Evolutionary conservation across 2,888 invertebrate genomes (phyloP).

Genomic region (Microctonus aethiopoides): DNA sequence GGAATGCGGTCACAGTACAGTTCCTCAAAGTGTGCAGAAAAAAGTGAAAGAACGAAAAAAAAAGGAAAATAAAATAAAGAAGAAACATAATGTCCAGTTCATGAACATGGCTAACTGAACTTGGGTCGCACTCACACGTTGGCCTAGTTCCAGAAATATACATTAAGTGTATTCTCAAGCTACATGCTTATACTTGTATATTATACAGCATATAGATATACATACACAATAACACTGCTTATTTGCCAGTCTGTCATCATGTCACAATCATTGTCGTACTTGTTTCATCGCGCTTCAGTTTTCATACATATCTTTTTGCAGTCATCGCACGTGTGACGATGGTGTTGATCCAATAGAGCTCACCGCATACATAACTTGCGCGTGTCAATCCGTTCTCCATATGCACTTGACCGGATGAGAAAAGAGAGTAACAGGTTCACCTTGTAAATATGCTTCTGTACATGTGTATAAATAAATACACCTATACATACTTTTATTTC

Average conservation of each 20-base stretch:
- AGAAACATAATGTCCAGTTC: constrained; percentile 3
- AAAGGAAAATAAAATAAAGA: not conserved
- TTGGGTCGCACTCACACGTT: not conserved
- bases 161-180: not conserved
- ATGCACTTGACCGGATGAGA: constrained; percentile 14
- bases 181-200: too few species aligned
- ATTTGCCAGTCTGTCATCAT: not conserved
- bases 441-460: not conserved
- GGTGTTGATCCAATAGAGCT: not conserved
- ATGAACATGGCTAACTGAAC: constrained; percentile 15
- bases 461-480: not conserved
- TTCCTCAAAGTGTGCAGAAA: not conserved
- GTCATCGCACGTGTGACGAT: not conserved
- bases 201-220: too few species aligned
- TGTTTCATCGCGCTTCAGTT: not conserved
- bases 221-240: not conserved
- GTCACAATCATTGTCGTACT: not conserved
- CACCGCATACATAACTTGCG: not conserved
- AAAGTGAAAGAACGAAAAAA: not conserved
- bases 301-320: not conserved
- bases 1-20: not conserved
- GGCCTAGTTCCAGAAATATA: constrained; percentile 13
- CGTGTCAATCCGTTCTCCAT: not conserved
- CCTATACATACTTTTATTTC: not conserved
- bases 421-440: constrained; percentile 18